These are phyloP conservation scores for Drosophila austrosaltans DNA, from an alignment of 2,888 invertebrate genomes.

Conservation along the genomic window DNA sequence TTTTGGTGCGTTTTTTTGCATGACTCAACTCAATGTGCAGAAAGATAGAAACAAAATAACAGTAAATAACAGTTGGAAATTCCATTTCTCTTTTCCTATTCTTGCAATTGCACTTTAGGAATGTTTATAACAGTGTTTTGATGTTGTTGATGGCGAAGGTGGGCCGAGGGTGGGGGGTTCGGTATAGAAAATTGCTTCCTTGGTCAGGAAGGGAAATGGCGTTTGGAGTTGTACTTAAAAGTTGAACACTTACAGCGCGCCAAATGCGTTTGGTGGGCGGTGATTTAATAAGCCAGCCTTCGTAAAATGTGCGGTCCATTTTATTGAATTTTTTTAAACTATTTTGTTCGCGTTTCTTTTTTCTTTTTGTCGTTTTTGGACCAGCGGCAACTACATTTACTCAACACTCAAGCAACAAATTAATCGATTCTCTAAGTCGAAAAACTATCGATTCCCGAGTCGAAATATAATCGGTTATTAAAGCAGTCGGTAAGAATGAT, in stretches of 20 bases:
- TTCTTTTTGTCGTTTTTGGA: neutral
- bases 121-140: constrained; percentile 13
- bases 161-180: constrained; percentile 14
- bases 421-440: neutral
- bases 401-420: too few relatives aligned
- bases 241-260: constrained; percentile 93
- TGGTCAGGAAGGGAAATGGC: neutral
- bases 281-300: constrained; percentile 98
- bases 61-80: constrained; percentile 31
- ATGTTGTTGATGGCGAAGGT: neutral
- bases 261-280: constrained; percentile 96
- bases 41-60: constrained; percentile 37
- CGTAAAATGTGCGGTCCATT: constrained; percentile 84
- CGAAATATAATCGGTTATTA: neutral
- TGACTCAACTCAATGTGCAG: constrained; percentile 62
- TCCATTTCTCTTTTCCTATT: constrained; percentile 14
- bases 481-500: too few relatives aligned
- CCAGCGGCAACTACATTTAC: constrained; percentile 8
- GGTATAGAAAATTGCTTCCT: constrained; percentile 12
- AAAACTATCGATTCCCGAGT: neutral
- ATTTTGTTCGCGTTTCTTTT: constrained; percentile 68
- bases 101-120: constrained; percentile 18
- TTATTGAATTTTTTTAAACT: constrained; percentile 86
- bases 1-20: constrained; percentile 49
- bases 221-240: neutral